A percentile compares a stretch with the other conserved stretches of the same genome.
phyloP scores from a whole-genome alignment of 2,888 invertebrate genomes.

The Xestobium rufovillosum region DNA sequence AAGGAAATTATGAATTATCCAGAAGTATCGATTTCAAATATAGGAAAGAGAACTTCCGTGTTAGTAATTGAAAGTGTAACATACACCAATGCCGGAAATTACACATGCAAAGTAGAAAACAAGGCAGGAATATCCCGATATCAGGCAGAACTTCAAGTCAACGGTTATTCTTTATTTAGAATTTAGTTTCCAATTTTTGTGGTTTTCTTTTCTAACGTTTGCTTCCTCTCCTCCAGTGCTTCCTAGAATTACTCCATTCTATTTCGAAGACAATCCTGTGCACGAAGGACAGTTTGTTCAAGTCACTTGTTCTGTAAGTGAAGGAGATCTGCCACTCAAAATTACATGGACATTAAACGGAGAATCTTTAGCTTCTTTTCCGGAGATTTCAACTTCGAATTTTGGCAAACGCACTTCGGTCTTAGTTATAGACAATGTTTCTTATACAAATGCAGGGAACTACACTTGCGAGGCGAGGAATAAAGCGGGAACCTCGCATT shows the following conservation, averaged over 20 bases:
- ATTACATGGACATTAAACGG: conserved; percentile 70
- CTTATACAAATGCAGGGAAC: conserved; percentile 57
- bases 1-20: conserved; percentile 25
- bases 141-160: conserved; percentile 61
- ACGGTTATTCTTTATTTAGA: conserved; percentile 46
- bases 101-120: conserved; percentile 65
- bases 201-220: conserved; percentile 10
- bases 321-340: conserved; percentile 67
- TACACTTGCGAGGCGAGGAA: conserved; percentile 61
- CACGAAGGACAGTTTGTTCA: conserved; percentile 37
- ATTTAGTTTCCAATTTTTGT: conserved; percentile 8
- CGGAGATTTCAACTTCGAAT: conserved; percentile 49
- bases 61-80: conserved; percentile 30
- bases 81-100: conserved; percentile 51
- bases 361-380: conserved; percentile 48
- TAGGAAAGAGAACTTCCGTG: conserved; percentile 48
- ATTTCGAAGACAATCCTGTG: conserved; percentile 65
- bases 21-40: conserved; percentile 22
- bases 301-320: conserved; percentile 56
- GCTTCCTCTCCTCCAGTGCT: too few species aligned
- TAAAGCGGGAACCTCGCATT: conserved; percentile 54
- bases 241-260: conserved; percentile 71
- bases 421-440: conserved; percentile 60
- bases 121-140: conserved; percentile 60
- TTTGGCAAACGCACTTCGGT: conserved; percentile 55